A percentile compares a stretch with the other conserved stretches of the same genome.
Evolutionary conservation across 2,888 invertebrate species (phyloP).

Genomic region (Erebia epiphron): DNA sequence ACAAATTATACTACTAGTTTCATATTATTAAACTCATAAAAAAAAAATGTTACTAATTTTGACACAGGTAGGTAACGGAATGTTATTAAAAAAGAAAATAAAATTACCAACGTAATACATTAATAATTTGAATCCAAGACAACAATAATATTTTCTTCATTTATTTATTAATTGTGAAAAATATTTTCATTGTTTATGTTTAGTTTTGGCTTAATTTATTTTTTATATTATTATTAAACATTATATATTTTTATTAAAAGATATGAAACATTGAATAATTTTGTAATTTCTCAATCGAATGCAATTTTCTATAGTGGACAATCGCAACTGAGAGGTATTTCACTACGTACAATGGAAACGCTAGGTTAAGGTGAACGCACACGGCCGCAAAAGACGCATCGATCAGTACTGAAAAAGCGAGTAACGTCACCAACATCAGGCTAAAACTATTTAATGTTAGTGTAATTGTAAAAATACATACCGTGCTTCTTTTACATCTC

Average conservation of each 20-base stretch:
- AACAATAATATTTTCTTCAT: neutral
- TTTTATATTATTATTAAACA: neutral
- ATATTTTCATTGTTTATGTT: neutral
- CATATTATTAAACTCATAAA: neutral
- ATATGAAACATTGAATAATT: neutral
- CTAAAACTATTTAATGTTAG: no score
- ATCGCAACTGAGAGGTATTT: conserved; percentile 2
- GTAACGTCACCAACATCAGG: neutral
- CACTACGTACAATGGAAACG: neutral
- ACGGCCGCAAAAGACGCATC: neutral
- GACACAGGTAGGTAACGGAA: conserved; percentile 6
- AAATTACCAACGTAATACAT: neutral
- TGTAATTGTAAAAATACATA: no score
- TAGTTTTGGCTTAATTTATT: neutral
- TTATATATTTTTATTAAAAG: neutral
- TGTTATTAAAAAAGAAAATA: neutral
- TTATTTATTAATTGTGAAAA: conserved; percentile 1
- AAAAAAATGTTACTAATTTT: neutral
- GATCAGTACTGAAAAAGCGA: neutral
- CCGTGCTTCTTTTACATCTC: no score
- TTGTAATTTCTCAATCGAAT: neutral
- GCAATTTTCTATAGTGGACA: neutral
- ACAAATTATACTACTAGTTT: neutral
- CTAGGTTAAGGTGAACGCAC: neutral
- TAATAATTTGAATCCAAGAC: neutral